Percentiles rank a stretch among this genome's conserved stretches.
These are phyloP conservation scores for Urechis unicinctus DNA, from an alignment of 2,888 invertebrate genomes.

Conservation along the genomic window DNA sequence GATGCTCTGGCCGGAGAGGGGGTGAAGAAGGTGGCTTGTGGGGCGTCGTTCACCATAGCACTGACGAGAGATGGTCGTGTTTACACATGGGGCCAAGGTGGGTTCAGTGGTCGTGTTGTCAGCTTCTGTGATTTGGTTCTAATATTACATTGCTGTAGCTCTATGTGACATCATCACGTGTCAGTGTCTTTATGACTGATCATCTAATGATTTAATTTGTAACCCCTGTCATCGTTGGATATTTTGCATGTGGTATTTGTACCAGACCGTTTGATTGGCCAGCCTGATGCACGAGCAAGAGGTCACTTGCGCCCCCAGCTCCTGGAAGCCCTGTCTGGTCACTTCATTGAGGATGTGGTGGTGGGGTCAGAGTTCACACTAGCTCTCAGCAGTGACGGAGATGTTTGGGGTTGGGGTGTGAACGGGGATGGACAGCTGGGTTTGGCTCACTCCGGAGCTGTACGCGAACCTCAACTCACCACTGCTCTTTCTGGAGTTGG, in stretches of 20 bases:
- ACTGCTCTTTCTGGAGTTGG: conserved; percentile 55
- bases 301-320: conserved; percentile 56
- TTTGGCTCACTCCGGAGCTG: conserved; percentile 55
- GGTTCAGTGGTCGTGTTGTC: too few relatives aligned
- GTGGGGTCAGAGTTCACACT: conserved; percentile 61
- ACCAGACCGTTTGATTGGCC: conserved; percentile 60
- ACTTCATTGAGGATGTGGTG: conserved; percentile 58
- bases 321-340: conserved; percentile 53
- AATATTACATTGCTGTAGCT: too few relatives aligned
- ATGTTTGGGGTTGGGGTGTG: conserved; percentile 62
- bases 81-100: conserved; percentile 58
- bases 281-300: conserved; percentile 53
- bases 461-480: conserved; percentile 58
- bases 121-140: too few relatives aligned
- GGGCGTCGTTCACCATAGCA: conserved; percentile 62
- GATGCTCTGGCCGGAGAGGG: conserved; percentile 56
- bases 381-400: conserved; percentile 56
- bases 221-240: too few relatives aligned
- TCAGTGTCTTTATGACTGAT: too few relatives aligned
- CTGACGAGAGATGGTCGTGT: conserved; percentile 59
- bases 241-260: too few relatives aligned
- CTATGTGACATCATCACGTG: too few relatives aligned
- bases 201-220: too few relatives aligned
- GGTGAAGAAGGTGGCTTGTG: conserved; percentile 60
- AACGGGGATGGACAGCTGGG: conserved; percentile 62